Evolutionary conservation across 1,140 invertebrate genomes (phyloP), one percentile per base, ranked within the genome.

Genomic region (Euschistus heros): DNA sequence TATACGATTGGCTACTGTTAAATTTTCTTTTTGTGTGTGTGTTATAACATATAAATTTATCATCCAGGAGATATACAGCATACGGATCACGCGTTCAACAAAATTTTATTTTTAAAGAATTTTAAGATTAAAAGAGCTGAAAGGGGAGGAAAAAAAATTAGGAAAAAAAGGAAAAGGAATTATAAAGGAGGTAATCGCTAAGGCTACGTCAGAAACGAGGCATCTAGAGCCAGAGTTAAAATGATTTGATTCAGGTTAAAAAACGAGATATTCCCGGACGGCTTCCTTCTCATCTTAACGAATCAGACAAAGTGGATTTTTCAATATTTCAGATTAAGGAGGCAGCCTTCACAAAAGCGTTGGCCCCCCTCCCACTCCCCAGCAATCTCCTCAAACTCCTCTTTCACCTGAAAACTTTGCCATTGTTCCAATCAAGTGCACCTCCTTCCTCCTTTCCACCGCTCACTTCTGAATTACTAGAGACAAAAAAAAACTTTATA

Each of bases 291-390:
- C 47, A 50, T 27, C 26, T 27, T 24, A 59, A 59, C 55, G 30
- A 59, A 59, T 59, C 55, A 59, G 15, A 26, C 30, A 59, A 59
- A 59, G 55, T 59, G 55, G 55, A 59, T 59, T 59, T 59, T 59
- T 59, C 55, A 59, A 59, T 59, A 59, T 59, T 59, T 59, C 55
- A 27, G 55, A 59, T 59, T 59, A 59, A 26, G 30, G 18, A 26
- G 26, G 55, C 18, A 24, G 55, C 6, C 10, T 59, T 33, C 26
- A 59, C 55, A 59, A 59, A 59, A 59, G 55, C n/a, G 4, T 5
- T 15, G 4, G 0, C 18, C 55, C 2, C 26, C 24, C 55, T 6
- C 26, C 17, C 7, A 7, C 27, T 22, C 24, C 17, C 26, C 18
- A 22, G 15, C 20, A 33, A 59, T 59, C 55, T 20, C 18, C 18